Conservation (phyloP, 2,888 invertebrate genomes). For the Liodrosophila aerea region DNA sequence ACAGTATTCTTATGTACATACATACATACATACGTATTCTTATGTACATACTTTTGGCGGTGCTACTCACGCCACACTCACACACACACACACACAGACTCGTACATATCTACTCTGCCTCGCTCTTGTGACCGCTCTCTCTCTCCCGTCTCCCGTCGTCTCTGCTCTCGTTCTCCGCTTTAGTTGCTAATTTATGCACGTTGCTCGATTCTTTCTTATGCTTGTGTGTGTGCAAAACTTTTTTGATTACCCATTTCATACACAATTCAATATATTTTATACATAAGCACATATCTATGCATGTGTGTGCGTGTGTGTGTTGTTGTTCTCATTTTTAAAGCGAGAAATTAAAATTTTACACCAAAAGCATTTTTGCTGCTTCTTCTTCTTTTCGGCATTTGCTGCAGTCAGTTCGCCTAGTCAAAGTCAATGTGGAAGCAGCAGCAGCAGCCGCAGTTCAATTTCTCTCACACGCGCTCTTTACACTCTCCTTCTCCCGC, state of each 20-base stretch:
- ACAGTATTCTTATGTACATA: too few relatives aligned
- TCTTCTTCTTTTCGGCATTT: conserved; percentile 38
- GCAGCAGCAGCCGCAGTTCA: conserved; percentile 26
- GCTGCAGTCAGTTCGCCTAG: conserved; percentile 41
- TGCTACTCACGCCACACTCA: too few relatives aligned
- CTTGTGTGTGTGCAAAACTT: conserved; percentile 37
- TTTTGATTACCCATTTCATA: conserved; percentile 57
- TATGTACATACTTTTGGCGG: too few relatives aligned
- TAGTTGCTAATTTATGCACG: conserved; percentile 62
- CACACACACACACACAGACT: conserved; percentile 3
- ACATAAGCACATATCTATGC: conserved; percentile 1
- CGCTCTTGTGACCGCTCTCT: conserved; percentile 23
- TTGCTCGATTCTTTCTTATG: conserved; percentile 33
- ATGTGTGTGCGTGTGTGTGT: conserved; percentile 23
- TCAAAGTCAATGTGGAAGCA: conserved; percentile 38
- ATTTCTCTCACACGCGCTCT: conserved; percentile 47
- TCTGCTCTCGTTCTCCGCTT: conserved; percentile 39
- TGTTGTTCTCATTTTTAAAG: conserved; percentile 42
- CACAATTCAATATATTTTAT: conserved; percentile 51
- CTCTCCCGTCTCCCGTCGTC: conserved; percentile 27
- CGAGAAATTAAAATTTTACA: conserved; percentile 41
- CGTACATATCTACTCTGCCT: conserved; percentile 28
- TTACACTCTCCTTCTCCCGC: conserved; percentile 39
- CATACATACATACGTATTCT: too few relatives aligned
- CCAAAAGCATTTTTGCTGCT: too few relatives aligned